These are phyloP conservation scores for Argynnis bischoffii DNA, from an alignment of 2,888 invertebrate genomes.

Conservation along the genomic window DNA sequence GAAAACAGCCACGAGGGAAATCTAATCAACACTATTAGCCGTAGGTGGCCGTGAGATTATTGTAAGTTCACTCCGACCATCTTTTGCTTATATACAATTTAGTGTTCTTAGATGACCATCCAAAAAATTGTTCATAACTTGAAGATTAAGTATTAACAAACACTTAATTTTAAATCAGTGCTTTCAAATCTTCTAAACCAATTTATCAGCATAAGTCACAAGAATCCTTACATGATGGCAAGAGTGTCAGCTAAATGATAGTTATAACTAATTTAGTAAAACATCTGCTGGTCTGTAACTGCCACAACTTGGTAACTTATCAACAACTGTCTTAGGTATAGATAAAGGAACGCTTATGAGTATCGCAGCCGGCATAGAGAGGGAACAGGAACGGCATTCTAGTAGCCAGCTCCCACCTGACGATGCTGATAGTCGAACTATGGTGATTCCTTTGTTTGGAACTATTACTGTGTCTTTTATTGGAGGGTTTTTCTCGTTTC, in stretches of 20 bases:
- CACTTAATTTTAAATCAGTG: no score
- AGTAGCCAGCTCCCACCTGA: conserved; percentile 80
- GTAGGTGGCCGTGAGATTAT: no score
- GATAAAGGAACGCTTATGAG: conserved; percentile 71
- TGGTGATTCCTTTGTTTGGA: conserved; percentile 84
- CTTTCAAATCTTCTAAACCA: no score
- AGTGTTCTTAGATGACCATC: no score
- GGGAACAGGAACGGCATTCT: conserved; percentile 70
- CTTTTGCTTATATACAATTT: no score
- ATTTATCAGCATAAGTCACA: no score
- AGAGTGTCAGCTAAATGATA: neutral
- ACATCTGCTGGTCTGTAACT: conserved; percentile 75
- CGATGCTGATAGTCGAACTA: conserved; percentile 78
- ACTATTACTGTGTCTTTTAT: conserved; percentile 84
- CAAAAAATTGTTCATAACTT: no score
- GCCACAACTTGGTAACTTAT: conserved; percentile 77
- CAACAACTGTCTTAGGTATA: conserved; percentile 68
- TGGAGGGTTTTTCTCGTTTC: conserved; percentile 79
- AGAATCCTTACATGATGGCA: no score
- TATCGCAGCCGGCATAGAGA: conserved; percentile 69
- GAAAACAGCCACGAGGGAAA: no score
- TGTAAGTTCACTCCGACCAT: no score
- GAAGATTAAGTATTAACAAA: no score
- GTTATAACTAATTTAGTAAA: conserved; percentile 56
- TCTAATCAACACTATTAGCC: no score